phyloP scores from a whole-genome alignment of 2,113 vertebrate species.

The Holacanthus passer region DNA sequence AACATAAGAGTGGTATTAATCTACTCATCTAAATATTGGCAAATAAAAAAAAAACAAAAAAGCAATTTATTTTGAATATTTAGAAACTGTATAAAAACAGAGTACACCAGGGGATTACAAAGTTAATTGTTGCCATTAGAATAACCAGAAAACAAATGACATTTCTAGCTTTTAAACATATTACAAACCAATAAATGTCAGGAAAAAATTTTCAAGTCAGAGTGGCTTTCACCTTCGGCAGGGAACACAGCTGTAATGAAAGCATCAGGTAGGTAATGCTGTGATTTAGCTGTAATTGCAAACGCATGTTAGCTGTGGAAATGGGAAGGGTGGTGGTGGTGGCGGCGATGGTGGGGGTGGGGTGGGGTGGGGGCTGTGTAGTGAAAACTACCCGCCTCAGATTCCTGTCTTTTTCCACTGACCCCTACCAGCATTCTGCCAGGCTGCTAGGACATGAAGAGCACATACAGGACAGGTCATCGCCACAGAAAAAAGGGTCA shows the following conservation, averaged over 20 bases:
- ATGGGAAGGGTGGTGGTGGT: not conserved
- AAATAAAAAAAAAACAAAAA: not conserved
- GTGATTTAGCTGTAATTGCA: constrained; percentile 54
- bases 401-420: constrained; percentile 76
- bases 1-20: not conserved
- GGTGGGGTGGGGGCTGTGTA: not conserved
- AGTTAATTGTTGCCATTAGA: not conserved
- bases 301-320: constrained; percentile 57
- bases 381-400: constrained; percentile 59
- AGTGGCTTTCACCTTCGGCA: not conserved
- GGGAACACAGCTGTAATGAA: not conserved
- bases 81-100: not conserved
- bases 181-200: not conserved
- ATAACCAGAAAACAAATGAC: not conserved
- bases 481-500: constrained; percentile 45
- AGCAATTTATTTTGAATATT: not conserved
- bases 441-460: constrained; percentile 58
- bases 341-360: not conserved
- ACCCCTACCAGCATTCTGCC: constrained; percentile 49
- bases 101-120: not conserved
- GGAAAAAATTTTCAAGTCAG: not conserved
- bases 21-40: not conserved
- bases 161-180: constrained; percentile 1
- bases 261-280: constrained; percentile 47
- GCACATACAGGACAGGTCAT: constrained; percentile 64